A percentile compares a stretch with the other conserved stretches of the same genome.
These are phyloP conservation scores for Aegotheles bennettii DNA, from an alignment of 2,113 vertebrate species.

Conservation along the genomic window DNA sequence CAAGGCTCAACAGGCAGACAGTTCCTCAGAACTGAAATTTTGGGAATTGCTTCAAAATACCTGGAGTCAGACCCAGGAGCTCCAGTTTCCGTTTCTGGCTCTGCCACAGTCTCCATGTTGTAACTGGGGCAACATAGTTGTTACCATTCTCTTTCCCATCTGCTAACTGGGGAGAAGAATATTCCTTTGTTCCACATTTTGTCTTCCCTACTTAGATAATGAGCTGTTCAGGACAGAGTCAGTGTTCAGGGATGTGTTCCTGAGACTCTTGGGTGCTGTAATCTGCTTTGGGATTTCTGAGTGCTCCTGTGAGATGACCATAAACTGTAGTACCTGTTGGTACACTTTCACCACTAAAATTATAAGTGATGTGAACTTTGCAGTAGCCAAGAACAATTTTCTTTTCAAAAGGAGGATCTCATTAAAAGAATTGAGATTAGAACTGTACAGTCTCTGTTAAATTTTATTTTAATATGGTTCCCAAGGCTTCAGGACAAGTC, in stretches of 20 bases:
- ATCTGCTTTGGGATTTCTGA: background rate
- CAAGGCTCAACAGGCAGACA: background rate
- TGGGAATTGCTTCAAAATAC: background rate
- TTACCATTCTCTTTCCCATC: background rate
- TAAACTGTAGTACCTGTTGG: background rate
- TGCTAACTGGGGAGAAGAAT: background rate
- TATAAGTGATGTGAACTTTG: background rate
- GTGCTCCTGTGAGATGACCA: background rate
- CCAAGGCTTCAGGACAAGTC: background rate
- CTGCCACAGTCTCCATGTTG: background rate
- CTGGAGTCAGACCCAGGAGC: background rate
- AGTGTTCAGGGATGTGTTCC: background rate
- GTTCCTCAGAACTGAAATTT: background rate
- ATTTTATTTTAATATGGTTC: background rate
- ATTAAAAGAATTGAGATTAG: background rate
- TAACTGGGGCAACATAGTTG: background rate
- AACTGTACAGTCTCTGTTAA: background rate
- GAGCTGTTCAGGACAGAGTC: background rate
- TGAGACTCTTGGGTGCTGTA: background rate
- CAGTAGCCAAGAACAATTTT: background rate
- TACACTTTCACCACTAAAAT: background rate
- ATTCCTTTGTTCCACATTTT: background rate
- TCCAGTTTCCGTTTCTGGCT: background rate
- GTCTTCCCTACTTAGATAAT: background rate
- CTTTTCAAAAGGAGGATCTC: background rate